phyloP scores from a whole-genome alignment of 2,888 invertebrate genomes.

The Melanotus villosus region DNA sequence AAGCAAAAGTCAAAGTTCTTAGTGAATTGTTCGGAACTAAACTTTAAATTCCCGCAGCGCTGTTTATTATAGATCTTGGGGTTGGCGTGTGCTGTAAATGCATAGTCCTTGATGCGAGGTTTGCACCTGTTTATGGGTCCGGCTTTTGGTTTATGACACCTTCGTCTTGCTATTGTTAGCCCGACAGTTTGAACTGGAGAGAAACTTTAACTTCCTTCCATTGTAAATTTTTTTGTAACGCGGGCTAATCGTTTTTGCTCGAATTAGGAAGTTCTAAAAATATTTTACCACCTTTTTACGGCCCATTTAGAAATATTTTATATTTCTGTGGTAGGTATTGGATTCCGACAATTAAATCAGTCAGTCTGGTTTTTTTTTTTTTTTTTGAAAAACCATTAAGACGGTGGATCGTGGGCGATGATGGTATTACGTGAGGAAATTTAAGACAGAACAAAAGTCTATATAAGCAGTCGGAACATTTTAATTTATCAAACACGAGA shows the following conservation, averaged over 20 bases:
- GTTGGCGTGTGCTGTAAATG: conserved; percentile 57
- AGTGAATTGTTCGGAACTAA: conserved; percentile 54
- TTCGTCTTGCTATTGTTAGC: conserved; percentile 50
- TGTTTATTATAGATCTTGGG: conserved; percentile 51
- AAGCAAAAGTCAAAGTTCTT: conserved; percentile 45
- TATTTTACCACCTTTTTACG: conserved; percentile 5
- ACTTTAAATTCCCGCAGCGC: conserved; percentile 55
- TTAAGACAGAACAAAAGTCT: conserved; percentile 23
- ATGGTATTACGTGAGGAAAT: conserved; percentile 10
- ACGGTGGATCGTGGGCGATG: too few species aligned
- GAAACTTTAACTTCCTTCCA: conserved; percentile 25
- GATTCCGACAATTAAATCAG: too few species aligned
- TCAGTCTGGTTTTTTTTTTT: too few species aligned
- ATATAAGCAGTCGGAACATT: conserved; percentile 51
- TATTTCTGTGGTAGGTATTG: too few species aligned
- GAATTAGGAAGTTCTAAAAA: background rate
- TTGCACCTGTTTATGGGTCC: conserved; percentile 63
- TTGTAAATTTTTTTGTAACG: background rate
- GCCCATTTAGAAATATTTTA: conserved; percentile 1
- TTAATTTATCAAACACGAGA: conserved; percentile 63
- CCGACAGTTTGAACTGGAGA: conserved; percentile 20
- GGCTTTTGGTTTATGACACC: conserved; percentile 59
- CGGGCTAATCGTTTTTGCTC: background rate
- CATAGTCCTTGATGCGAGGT: conserved; percentile 52
- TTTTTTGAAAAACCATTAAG: too few species aligned